Base-by-base conservation (phyloP, 2,797 vertebrate genomes). In the Toxotes lorentzi region DNA sequence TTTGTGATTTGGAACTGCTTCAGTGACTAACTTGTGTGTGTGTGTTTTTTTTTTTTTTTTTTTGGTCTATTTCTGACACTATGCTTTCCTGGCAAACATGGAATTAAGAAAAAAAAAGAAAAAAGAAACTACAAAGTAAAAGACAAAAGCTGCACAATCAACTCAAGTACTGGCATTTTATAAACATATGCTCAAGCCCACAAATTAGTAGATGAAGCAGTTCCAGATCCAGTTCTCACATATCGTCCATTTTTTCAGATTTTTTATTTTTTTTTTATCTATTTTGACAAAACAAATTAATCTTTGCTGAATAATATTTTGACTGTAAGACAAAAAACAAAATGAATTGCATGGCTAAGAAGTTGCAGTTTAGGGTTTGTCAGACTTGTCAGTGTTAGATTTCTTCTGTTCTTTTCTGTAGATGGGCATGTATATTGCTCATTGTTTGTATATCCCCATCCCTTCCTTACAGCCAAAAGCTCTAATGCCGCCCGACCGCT, bases 391-490 rank as follows among this genome's bases (percentile, higher is more conserved):
- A 97, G 95, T 99, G 97, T 98, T 98, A 99, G 97, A 98, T 83
- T 98, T 98, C 95, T 98, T 98, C 95, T 99, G 97, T 98, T 98
- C 85, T 92, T 92, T 94, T 94, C 84, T 96, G 95, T 99, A 97
- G 97, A 98, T 97, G 97, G 98, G 98, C 98, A 98, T 98, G 97
- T 96, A 96, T 98, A 98, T 98, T 82, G 97, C 97, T 98, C 97
- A 98, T 97, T 97, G 97, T 99, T 96, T 99, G 97, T 99, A 98
- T 99, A 98, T 99, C 97, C 98, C 97, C 97, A 98, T 98, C 98
- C 97, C 98, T 99, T 99, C 98, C 97, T 99, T 99, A 99, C 98
- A 99, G 98, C 98, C 97, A 98, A 98, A 99, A 99, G 97, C 97
- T 97, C 97, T 97, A 99, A 99, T 97, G 97, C 98, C 96, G 97